Conservation (phyloP, 1,140 invertebrate genomes). For the Aphelenchoides besseyi region DNA sequence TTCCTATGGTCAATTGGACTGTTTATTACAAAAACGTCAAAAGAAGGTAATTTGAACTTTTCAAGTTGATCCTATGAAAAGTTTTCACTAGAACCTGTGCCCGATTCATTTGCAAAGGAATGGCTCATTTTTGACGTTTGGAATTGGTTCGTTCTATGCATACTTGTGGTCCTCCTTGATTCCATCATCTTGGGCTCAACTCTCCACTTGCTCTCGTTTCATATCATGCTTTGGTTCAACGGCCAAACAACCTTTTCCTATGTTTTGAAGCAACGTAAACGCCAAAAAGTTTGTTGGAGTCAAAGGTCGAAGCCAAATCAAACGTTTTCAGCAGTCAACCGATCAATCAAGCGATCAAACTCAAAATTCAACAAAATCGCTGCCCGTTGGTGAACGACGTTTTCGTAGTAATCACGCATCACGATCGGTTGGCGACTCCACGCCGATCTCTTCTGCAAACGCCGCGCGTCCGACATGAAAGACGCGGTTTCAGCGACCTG, state of each 20-base stretch:
- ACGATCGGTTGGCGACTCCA: neutral
- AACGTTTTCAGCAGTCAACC: neutral
- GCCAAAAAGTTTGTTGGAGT: conserved; percentile 16
- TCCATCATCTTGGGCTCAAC: conserved; percentile 16
- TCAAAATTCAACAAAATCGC: conserved; percentile 3
- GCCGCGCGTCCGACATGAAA: too few relatives aligned
- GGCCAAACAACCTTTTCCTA: conserved; percentile 18
- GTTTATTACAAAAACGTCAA: conserved; percentile 17
- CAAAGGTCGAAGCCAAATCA: too few relatives aligned
- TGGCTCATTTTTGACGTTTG: conserved; percentile 18
- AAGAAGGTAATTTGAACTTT: neutral
- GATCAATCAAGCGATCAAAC: neutral
- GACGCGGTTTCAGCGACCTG: neutral
- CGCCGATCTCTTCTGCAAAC: neutral
- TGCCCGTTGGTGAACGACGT: neutral
- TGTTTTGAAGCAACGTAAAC: conserved; percentile 13
- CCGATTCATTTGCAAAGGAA: conserved; percentile 13
- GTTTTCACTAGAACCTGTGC: neutral
- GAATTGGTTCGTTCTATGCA: conserved; percentile 23
- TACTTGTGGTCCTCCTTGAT: conserved; percentile 1
- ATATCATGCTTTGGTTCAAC: conserved; percentile 27
- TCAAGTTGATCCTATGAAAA: neutral
- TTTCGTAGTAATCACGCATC: neutral
- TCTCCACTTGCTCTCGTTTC: conserved; percentile 29
- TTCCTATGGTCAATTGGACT: conserved; percentile 19